Percentiles rank a stretch among this genome's conserved stretches.
Evolutionary conservation across 2,888 invertebrate species (phyloP).

Genomic region (Nomada ruficornis): DNA sequence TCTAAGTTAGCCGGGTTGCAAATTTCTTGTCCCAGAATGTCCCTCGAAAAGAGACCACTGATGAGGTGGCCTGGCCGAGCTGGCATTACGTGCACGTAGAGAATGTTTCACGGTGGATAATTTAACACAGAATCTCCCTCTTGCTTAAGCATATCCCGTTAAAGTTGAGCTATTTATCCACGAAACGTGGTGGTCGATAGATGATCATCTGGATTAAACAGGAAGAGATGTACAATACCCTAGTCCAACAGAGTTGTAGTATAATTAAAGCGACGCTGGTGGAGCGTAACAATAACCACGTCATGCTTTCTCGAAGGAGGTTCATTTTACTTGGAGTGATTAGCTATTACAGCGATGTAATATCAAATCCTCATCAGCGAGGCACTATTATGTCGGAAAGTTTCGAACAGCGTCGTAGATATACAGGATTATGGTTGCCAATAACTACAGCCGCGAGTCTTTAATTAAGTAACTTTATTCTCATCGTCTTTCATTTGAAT

Average conservation of each 20-base stretch:
- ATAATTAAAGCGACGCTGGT: constrained; percentile 20
- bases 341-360: constrained; percentile 25
- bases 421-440: constrained; percentile 38
- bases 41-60: constrained; percentile 26
- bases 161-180: constrained; percentile 13
- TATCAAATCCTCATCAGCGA: constrained; percentile 23
- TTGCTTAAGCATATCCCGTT: neutral
- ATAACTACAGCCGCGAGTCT: constrained; percentile 26
- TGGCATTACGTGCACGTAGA: constrained; percentile 36
- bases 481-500: too few species aligned
- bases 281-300: neutral
- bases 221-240: neutral
- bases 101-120: constrained; percentile 38
- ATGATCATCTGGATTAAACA: neutral
- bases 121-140: constrained; percentile 19
- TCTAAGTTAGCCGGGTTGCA: neutral
- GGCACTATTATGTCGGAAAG: constrained; percentile 1
- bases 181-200: constrained; percentile 15
- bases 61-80: constrained; percentile 28
- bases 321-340: constrained; percentile 12
- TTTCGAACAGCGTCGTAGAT: constrained; percentile 20
- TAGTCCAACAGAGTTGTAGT: neutral
- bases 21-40: constrained; percentile 15
- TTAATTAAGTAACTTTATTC: neutral
- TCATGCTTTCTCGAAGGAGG: constrained; percentile 3